phyloP scores from a whole-genome alignment of 2,888 invertebrate species.

The Sussaba pulchella region DNA sequence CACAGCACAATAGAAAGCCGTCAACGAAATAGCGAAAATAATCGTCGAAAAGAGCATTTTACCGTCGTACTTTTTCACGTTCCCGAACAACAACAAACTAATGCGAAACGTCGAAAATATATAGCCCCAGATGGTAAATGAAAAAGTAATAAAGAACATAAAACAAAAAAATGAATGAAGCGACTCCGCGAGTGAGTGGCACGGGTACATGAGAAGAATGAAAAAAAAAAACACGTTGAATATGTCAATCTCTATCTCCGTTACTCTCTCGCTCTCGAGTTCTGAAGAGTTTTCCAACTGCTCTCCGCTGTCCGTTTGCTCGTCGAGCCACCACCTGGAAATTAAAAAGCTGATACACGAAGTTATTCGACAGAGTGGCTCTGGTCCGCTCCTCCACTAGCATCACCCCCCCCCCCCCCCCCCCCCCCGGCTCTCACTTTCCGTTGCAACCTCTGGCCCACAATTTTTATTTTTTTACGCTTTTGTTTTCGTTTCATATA shows the following conservation, averaged over 20 bases:
- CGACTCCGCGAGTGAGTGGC: background rate
- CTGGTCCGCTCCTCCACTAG: slow-evolving; percentile 9
- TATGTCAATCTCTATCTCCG: background rate
- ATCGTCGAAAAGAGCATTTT: background rate
- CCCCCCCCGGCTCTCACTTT: background rate
- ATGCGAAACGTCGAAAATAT: slow-evolving; percentile 1
- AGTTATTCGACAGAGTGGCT: slow-evolving; percentile 61
- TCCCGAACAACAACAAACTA: background rate
- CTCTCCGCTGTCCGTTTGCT: slow-evolving; percentile 30
- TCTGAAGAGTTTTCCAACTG: slow-evolving; percentile 43
- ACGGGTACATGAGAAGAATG: slow-evolving; percentile 1
- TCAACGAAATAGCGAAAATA: background rate
- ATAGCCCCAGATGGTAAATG: no score
- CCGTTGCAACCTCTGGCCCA: slow-evolving; percentile 19
- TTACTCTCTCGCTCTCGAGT: slow-evolving; percentile 24
- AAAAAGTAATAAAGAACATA: no score
- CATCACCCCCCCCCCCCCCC: background rate
- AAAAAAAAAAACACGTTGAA: slow-evolving; percentile 14
- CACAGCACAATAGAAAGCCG: background rate
- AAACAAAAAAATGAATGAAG: background rate
- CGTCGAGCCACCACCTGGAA: slow-evolving; percentile 43
- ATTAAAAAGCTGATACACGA: slow-evolving; percentile 62
- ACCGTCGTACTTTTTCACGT: background rate
- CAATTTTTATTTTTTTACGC: no score
- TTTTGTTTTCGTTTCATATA: no score